These are phyloP conservation scores for Cyrtonyx montezumae DNA, from an alignment of 2,113 vertebrate species.

Conservation along the genomic window DNA sequence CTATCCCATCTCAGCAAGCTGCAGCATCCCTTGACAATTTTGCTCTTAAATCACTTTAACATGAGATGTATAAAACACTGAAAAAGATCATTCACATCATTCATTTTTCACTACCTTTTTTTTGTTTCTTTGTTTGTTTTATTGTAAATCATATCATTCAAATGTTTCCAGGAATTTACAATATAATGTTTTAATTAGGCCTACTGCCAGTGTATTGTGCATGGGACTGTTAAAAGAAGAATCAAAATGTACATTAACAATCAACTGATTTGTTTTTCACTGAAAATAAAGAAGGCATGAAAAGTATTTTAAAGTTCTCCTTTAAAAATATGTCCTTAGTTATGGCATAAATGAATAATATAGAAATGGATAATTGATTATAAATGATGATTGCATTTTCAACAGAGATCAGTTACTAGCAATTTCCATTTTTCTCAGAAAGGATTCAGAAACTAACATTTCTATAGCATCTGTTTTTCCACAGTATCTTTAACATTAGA, in stretches of 20 bases:
- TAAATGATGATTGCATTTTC: not conserved
- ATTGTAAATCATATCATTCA: not conserved
- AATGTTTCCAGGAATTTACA: not conserved
- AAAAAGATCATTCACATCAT: not conserved
- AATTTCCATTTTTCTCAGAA: not conserved
- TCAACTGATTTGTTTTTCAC: not conserved
- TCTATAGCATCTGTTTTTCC: not conserved
- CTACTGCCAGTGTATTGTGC: not conserved
- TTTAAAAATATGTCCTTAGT: not conserved
- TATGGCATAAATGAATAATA: not conserved
- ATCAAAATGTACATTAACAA: not conserved
- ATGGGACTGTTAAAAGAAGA: not conserved
- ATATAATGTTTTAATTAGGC: not conserved
- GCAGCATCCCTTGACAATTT: not conserved
- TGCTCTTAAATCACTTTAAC: not conserved
- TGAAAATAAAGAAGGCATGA: not conserved
- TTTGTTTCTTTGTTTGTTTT: no score
- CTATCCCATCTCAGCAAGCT: not conserved
- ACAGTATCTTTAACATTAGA: not conserved
- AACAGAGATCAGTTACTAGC: fast-evolving
- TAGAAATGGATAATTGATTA: not conserved
- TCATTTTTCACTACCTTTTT: no score
- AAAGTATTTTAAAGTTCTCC: not conserved
- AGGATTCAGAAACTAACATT: not conserved
- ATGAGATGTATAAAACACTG: not conserved